These are phyloP conservation scores for Taenioides sp. DNA, from an alignment of 2,797 vertebrate species.

Conservation along the genomic window DNA sequence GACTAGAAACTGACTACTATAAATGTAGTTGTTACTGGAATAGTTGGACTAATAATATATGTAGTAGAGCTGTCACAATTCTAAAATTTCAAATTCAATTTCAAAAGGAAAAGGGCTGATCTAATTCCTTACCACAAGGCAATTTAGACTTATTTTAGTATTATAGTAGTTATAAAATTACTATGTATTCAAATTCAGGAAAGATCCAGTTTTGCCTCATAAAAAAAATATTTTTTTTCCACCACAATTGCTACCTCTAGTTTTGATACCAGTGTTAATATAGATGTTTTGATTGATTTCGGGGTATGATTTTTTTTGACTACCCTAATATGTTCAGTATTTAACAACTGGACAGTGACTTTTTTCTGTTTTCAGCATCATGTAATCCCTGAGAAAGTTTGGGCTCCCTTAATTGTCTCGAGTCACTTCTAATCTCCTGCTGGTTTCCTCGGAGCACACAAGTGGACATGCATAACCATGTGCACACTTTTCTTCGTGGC, in stretches of 20 bases:
- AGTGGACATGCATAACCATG: slow-evolving; percentile 16
- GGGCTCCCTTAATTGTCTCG: slow-evolving; percentile 43
- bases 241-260: not conserved
- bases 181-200: too few species aligned
- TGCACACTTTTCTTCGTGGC: slow-evolving; percentile 23
- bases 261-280: not conserved
- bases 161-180: too few species aligned
- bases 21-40: not conserved
- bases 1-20: not conserved
- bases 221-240: too few species aligned
- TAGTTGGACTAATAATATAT: not conserved
- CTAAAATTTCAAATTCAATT: too few species aligned
- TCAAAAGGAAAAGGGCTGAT: too few species aligned
- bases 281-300: not conserved
- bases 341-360: not conserved
- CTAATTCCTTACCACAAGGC: too few species aligned
- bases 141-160: too few species aligned
- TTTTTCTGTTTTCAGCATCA: slow-evolving; percentile 42
- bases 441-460: slow-evolving; percentile 16
- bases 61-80: too few species aligned
- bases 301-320: too few species aligned
- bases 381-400: slow-evolving; percentile 33
- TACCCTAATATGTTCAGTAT: too few species aligned
- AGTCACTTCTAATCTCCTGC: slow-evolving; percentile 51
- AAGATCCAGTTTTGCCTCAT: too few species aligned